Conservation (phyloP, 2,113 vertebrate genomes). For the Dermatemys mawii region DNA sequence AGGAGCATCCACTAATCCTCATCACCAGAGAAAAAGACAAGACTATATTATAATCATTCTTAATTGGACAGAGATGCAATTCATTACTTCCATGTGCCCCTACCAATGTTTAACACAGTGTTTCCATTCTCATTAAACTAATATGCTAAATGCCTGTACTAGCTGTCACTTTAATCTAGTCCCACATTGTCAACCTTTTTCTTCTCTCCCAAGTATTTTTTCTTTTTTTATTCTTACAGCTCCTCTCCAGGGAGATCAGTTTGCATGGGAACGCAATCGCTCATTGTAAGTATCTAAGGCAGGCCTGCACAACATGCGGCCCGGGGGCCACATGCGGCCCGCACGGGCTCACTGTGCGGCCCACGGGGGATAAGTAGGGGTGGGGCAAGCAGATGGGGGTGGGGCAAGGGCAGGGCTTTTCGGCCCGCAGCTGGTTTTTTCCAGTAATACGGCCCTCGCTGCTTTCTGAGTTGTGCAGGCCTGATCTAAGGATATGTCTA, state of each 20-base stretch:
- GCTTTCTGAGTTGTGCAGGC: too few relatives aligned
- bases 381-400: too few relatives aligned
- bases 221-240: neutral
- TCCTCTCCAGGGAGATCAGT: neutral
- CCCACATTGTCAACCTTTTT: neutral
- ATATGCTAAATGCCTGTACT: conserved; percentile 26
- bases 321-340: too few relatives aligned
- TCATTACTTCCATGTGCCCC: conserved; percentile 66
- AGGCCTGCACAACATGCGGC: too few relatives aligned
- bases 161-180: conserved; percentile 50
- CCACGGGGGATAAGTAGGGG: too few relatives aligned
- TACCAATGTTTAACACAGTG: conserved; percentile 14
- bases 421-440: too few relatives aligned
- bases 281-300: conserved; percentile 25
- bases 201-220: neutral
- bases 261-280: neutral
- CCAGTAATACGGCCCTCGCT: too few relatives aligned
- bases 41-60: conserved; percentile 65
- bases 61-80: conserved; percentile 74
- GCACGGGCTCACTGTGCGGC: too few relatives aligned
- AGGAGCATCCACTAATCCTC: conserved; percentile 29
- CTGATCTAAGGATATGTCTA: neutral
- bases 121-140: conserved; percentile 53
- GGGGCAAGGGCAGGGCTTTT: too few relatives aligned
- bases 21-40: conserved; percentile 41